phyloP scores from a whole-genome alignment of 1,140 invertebrate genomes.

The Augochlora pura region DNA sequence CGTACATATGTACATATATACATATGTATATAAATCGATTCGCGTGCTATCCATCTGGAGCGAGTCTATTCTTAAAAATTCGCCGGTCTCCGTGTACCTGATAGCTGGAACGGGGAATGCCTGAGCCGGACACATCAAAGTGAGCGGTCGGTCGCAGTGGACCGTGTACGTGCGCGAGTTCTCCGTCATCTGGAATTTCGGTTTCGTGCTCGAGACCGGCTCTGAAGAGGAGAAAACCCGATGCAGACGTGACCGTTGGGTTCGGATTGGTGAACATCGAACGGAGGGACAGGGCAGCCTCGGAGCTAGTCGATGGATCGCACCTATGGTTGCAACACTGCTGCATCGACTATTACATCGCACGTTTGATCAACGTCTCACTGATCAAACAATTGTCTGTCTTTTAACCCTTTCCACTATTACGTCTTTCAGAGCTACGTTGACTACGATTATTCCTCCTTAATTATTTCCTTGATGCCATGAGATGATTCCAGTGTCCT shows the following conservation, averaged over 20 bases:
- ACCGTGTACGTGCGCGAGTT: conserved; percentile 80
- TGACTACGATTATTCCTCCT: too few relatives aligned
- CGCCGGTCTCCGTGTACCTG: conserved; percentile 52
- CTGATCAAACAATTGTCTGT: too few relatives aligned
- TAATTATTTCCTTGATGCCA: too few relatives aligned
- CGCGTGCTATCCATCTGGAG: background rate
- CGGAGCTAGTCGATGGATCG: background rate
- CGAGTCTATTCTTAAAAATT: background rate
- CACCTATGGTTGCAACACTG: background rate
- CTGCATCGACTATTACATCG: background rate
- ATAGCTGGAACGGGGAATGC: conserved; percentile 83
- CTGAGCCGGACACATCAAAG: conserved; percentile 84
- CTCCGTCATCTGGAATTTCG: conserved; percentile 87
- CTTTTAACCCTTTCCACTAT: too few relatives aligned
- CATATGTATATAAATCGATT: background rate
- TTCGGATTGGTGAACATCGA: background rate
- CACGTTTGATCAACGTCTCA: too few relatives aligned
- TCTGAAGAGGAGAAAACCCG: conserved; percentile 79
- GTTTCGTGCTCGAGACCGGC: conserved; percentile 87
- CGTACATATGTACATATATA: too few relatives aligned
- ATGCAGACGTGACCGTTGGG: conserved; percentile 13
- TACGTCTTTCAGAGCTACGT: too few relatives aligned
- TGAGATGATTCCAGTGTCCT: too few relatives aligned
- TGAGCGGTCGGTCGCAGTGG: conserved; percentile 80
- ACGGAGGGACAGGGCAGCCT: conserved; percentile 48